Evolutionary conservation across 2,888 invertebrate genomes (phyloP).

Genomic region (Blomia tropicalis): DNA sequence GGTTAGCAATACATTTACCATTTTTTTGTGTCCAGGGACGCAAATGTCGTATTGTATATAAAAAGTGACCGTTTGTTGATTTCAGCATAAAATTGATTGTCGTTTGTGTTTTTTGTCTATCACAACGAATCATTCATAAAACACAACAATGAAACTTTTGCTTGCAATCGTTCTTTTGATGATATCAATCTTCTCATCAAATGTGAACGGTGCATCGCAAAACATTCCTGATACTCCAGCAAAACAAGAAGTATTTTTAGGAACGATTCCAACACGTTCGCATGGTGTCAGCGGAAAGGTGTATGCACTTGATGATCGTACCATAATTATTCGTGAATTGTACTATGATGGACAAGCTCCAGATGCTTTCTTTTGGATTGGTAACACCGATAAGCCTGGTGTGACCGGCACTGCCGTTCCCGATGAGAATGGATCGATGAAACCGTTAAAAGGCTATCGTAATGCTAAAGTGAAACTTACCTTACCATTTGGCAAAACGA

Average conservation of each 20-base stretch:
- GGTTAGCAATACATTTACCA: too few species aligned
- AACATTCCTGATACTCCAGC: too few species aligned
- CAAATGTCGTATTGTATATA: too few species aligned
- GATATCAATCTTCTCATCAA: too few species aligned
- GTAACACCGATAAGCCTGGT: constrained; percentile 27
- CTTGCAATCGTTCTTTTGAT: too few species aligned
- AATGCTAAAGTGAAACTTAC: constrained; percentile 57
- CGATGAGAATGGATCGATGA: constrained; percentile 30
- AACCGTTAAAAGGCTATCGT: constrained; percentile 29
- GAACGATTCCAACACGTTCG: constrained; percentile 28
- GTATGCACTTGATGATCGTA: constrained; percentile 70
- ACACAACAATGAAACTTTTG: too few species aligned
- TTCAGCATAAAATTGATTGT: too few species aligned
- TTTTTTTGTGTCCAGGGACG: too few species aligned
- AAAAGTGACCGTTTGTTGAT: too few species aligned
- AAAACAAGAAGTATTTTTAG: constrained; percentile 23
- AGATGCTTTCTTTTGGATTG: constrained; percentile 31
- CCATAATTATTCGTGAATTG: constrained; percentile 68
- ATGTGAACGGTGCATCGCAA: too few species aligned
- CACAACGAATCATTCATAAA: too few species aligned
- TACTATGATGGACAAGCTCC: constrained; percentile 51
- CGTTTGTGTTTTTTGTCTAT: too few species aligned
- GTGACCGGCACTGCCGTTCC: constrained; percentile 30
- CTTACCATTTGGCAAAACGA: constrained; percentile 62
- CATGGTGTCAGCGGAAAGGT: constrained; percentile 48